Percentiles rank a stretch among this genome's conserved stretches.
Conservation (phyloP, 2,888 invertebrate genomes). For the Periphyllus acericola region DNA sequence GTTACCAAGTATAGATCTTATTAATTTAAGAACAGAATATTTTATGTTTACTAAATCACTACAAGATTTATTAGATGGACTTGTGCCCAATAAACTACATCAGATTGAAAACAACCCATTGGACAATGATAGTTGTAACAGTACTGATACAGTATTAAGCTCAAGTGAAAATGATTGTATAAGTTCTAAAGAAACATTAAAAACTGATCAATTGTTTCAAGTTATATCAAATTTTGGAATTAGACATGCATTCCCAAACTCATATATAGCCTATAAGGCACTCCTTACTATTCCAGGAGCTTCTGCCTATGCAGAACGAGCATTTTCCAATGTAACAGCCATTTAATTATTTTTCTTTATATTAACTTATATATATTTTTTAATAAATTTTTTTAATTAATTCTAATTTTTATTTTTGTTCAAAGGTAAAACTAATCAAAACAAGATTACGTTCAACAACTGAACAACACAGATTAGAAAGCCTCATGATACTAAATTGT, state of each 20-base stretch:
- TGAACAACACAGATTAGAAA: conserved; percentile 10
- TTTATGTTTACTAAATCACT: conserved; percentile 3
- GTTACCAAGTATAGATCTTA: conserved; percentile 7
- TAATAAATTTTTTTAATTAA: too few relatives aligned
- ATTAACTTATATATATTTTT: too few relatives aligned
- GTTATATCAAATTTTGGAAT: conserved; percentile 15
- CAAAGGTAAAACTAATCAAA: conserved; percentile 14
- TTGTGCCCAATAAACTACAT: conserved; percentile 7
- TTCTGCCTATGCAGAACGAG: conserved; percentile 41
- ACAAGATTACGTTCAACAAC: conserved; percentile 12
- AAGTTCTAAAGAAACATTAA: neutral
- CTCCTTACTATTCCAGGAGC: conserved; percentile 7
- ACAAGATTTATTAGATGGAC: conserved; percentile 13
- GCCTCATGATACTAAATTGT: conserved; percentile 7
- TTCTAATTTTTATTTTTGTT: neutral
- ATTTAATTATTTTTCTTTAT: conserved; percentile 1
- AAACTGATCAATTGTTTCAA: conserved; percentile 16
- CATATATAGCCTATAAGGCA: conserved; percentile 6
- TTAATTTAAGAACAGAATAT: conserved; percentile 13
- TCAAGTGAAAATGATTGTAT: conserved; percentile 4
- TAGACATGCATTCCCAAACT: conserved; percentile 13
- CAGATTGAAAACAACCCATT: conserved; percentile 9
- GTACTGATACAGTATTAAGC: neutral
- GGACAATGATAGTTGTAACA: conserved; percentile 9
- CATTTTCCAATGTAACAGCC: conserved; percentile 32